Percentiles rank a stretch among this genome's conserved stretches.
Conservation (phyloP, 2,113 vertebrate genomes). For the Stigmatopora nigra region DNA sequence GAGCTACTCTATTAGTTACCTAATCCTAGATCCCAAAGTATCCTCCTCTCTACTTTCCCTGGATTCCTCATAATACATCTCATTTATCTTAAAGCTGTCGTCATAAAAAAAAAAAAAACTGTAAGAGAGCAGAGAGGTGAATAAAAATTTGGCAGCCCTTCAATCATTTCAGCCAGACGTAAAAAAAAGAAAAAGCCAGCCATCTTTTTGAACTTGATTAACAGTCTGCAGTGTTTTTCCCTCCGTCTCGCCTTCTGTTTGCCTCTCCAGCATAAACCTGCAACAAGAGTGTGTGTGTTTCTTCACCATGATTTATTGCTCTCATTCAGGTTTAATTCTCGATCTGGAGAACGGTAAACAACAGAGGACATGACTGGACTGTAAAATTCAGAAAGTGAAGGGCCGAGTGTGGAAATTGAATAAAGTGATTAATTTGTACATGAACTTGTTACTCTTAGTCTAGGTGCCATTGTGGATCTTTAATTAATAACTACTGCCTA, state of each 20-base stretch:
- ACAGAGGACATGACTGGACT: conserved; percentile 69
- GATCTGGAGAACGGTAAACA: conserved; percentile 69
- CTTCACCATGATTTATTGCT: conserved; percentile 65
- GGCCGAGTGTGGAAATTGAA: conserved; percentile 50
- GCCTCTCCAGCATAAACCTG: conserved; percentile 59
- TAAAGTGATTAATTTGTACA: conserved; percentile 68
- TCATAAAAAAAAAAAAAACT: conserved; percentile 54
- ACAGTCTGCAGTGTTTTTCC: conserved; percentile 44
- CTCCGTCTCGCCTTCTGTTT: conserved; percentile 49
- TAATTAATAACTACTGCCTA: conserved; percentile 67
- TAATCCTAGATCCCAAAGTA: conserved; percentile 56
- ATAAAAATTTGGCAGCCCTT: conserved; percentile 47
- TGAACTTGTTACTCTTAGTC: conserved; percentile 63
- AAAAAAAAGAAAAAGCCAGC: conserved; percentile 35
- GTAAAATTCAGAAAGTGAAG: conserved; percentile 54
- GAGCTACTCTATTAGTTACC: conserved; percentile 57
- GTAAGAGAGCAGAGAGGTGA: conserved; percentile 17
- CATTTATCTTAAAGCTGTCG: conserved; percentile 56
- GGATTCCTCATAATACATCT: conserved; percentile 63
- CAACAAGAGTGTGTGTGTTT: conserved; percentile 59
- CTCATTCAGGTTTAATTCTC: conserved; percentile 74
- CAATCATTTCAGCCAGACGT: conserved; percentile 54
- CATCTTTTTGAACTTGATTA: conserved; percentile 64
- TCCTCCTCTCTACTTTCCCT: conserved; percentile 58
- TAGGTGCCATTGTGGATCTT: conserved; percentile 62